Percentiles rank a stretch among this genome's conserved stretches.
phyloP scores from a whole-genome alignment of 1,140 invertebrate genomes.

The Brachionus manjavacas region DNA sequence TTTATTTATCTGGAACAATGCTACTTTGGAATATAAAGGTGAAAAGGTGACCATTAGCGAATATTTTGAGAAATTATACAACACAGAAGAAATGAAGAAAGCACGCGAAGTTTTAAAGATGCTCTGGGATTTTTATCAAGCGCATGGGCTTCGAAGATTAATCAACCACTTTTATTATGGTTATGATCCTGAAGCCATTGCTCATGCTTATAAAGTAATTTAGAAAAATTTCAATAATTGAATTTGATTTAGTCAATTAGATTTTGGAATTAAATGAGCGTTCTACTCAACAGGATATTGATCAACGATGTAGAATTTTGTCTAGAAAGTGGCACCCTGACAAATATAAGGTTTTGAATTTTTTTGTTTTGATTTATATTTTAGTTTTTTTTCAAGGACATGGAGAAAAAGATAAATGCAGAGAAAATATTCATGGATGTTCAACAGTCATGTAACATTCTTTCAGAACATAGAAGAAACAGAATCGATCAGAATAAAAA shows the following conservation, averaged over 20 bases:
- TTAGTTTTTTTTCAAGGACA: slow-evolving; percentile 41
- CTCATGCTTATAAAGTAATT: slow-evolving; percentile 75
- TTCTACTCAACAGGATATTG: slow-evolving; percentile 78
- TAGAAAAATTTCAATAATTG: slow-evolving; percentile 37
- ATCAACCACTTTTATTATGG: slow-evolving; percentile 69
- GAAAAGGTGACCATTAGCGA: slow-evolving; percentile 76
- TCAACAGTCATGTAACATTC: slow-evolving; percentile 80
- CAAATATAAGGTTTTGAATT: slow-evolving; percentile 64
- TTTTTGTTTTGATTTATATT: slow-evolving; percentile 46
- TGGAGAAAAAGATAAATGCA: slow-evolving; percentile 62
- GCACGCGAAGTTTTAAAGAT: slow-evolving; percentile 67
- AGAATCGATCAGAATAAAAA: slow-evolving; percentile 39
- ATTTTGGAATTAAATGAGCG: slow-evolving; percentile 69
- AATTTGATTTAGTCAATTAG: slow-evolving; percentile 55
- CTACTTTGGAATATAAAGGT: slow-evolving; percentile 74
- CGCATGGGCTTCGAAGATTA: slow-evolving; percentile 75
- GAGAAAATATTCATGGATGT: slow-evolving; percentile 86
- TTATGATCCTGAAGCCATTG: slow-evolving; percentile 77
- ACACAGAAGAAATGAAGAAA: slow-evolving; percentile 65
- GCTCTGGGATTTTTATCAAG: slow-evolving; percentile 68
- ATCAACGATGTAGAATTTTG: slow-evolving; percentile 70
- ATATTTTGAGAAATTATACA: slow-evolving; percentile 80
- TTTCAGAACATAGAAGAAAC: slow-evolving; percentile 64
- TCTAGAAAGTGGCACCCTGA: slow-evolving; percentile 87
- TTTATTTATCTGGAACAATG: slow-evolving; percentile 81